Percentiles rank a stretch among this genome's conserved stretches.
phyloP scores from a whole-genome alignment of 2,888 invertebrate genomes.

The Calameuta pallipes region DNA sequence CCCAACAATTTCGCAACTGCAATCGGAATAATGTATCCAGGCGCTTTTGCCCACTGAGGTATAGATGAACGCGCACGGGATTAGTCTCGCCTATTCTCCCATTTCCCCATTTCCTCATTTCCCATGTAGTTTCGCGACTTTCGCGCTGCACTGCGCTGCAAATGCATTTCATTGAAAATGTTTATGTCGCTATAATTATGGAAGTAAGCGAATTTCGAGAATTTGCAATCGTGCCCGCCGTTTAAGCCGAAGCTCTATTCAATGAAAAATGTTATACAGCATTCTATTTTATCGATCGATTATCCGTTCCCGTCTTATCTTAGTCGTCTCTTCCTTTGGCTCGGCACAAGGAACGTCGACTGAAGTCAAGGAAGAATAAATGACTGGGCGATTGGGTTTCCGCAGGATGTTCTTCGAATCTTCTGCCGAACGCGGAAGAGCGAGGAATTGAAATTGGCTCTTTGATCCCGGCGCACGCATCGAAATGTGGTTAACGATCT shows the following conservation, averaged over 20 bases:
- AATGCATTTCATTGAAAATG: slow-evolving; percentile 30
- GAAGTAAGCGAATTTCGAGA: not conserved
- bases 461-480: not conserved
- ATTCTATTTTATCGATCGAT: not conserved
- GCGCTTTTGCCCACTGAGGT: too few species aligned
- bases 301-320: not conserved
- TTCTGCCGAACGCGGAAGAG: not conserved
- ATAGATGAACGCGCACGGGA: too few species aligned
- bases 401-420: not conserved
- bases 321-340: not conserved
- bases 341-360: not conserved
- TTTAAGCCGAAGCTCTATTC: too few species aligned
- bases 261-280: not conserved
- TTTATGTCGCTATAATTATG: not conserved
- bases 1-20: too few species aligned
- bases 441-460: not conserved
- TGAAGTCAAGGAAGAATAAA: not conserved
- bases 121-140: slow-evolving; percentile 28
- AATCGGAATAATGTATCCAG: too few species aligned
- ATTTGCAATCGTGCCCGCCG: too few species aligned
- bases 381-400: not conserved
- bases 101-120: too few species aligned
- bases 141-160: slow-evolving; percentile 26
- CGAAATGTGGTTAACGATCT: not conserved
- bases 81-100: too few species aligned